Evolutionary conservation across 2,888 invertebrate genomes (phyloP), one percentile per base, ranked within the genome.

Genomic region (Galerucella calmariensis): DNA sequence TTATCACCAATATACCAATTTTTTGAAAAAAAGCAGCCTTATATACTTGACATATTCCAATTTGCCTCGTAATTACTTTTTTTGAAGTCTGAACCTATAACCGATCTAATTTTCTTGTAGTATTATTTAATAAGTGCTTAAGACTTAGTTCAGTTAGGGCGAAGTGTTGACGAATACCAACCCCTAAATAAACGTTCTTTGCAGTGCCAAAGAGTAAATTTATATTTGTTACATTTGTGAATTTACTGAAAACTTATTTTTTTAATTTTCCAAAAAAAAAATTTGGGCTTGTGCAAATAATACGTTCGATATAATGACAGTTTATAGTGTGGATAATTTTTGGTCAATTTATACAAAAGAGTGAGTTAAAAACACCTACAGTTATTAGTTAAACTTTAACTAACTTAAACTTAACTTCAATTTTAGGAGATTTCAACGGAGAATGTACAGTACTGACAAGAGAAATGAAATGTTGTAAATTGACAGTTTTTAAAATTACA

Each of bases 191-290:
- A 79, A 83, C 80, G 80, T 86, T 86, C 86, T 87, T 87, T 86
- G 87, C 87, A 84, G 87, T 87, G 87, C 87, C 87, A 87, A 87
- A 87, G 87, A 86, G 84, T 81, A 81, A 81, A 79, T 81, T 81
- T 81, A 80, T 79, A 78, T 78, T 79, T 78, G 75, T 77, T 82
- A 81, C 81, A 81, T 83, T 83, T 81, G 83, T 83, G 81, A 83
- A 78, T 78, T 79, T 80, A 81, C 78, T 79, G 79, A 81, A 82
- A 79, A 80, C 79, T 75, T 74, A 48, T 68, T 79, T 82, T 79
- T 79, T 78, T 72, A 69, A 65, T 68, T 74, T 74, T 75, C 72
- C 65, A 65, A 75, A 65, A 65, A 56, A 48, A 65, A 75, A 72
- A 35, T 81, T 84, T 85, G 87, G 87, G 87, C 86, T 86, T 87